Percentiles rank a stretch among this genome's conserved stretches.
phyloP scores from a whole-genome alignment of 2,888 invertebrate genomes.

The Agelastica alni region DNA sequence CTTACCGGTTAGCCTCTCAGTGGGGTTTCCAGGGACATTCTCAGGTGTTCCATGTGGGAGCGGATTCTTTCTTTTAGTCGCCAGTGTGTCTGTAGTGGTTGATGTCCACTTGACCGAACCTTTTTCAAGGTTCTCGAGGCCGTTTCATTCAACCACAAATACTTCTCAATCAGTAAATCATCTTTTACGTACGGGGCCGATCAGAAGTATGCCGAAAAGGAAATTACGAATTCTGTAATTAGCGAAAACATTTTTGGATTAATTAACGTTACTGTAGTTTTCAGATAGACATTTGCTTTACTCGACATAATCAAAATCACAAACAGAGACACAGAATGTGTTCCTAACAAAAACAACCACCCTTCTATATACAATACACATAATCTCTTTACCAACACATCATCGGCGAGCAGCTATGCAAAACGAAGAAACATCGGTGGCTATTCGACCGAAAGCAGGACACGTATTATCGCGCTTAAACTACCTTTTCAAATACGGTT shows the following conservation, averaged over 20 bases:
- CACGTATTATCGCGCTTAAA: no score
- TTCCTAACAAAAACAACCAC: conserved; percentile 38
- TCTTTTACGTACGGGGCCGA: conserved; percentile 15
- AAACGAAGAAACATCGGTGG: conserved; percentile 52
- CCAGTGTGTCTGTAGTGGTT: conserved; percentile 39
- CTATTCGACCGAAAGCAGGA: conserved; percentile 40
- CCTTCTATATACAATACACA: conserved; percentile 36
- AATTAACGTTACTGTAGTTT: no score
- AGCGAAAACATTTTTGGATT: no score
- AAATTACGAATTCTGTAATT: no score
- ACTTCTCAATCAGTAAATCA: conserved; percentile 26
- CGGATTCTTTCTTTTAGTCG: conserved; percentile 34
- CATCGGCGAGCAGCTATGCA: conserved; percentile 48
- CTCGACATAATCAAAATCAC: conserved; percentile 47
- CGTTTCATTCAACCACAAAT: conserved; percentile 29
- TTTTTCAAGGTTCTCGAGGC: conserved; percentile 29
- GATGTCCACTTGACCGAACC: conserved; percentile 33
- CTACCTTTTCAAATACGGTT: no score
- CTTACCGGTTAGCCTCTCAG: conserved; percentile 41
- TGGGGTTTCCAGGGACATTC: conserved; percentile 49
- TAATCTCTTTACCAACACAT: conserved; percentile 50
- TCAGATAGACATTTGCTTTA: conserved; percentile 38
- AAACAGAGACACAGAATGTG: conserved; percentile 32
- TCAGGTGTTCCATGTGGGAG: conserved; percentile 46
- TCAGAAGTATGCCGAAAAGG: not conserved